Base-by-base conservation (phyloP, 1,140 invertebrate genomes). In the Arion vulgaris region DNA sequence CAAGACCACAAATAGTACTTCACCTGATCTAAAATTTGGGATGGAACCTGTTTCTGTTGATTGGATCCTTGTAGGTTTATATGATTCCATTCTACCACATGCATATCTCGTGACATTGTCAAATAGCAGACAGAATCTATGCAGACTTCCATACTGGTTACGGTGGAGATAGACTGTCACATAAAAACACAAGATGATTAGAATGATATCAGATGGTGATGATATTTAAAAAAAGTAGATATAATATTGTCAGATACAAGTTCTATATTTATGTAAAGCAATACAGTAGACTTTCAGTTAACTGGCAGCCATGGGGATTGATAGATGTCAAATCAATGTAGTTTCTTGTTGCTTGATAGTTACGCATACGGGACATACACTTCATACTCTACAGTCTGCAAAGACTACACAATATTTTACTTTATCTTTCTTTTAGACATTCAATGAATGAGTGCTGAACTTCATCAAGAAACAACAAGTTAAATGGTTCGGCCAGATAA, bases 21-120 rank as follows among this genome's bases (percentile, higher is more conserved):
- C 28, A 80, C 78, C 66, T 80, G 62, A n/a, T 71, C 62, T 15
- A 80, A n/a, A 51, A 80, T 80, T 9, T 71, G 36, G 41, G 62
- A 26, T n/a, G 78, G 36, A 9, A 51, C 45, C 26, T 80, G 78
- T 34, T 80, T 69, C 26, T 80, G 39, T 0, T 57, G 34, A n/a
- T 80, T 32, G n/a, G 66, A 69, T 49, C 38, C 41, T 19, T 36
- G 36, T 23, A 80, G 36, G 28, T 13, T 17, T 7, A 80, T 2
- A 51, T 80, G 78, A 34, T 38, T 51, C 78, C 78, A 80, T 1
- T 69, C 39, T n/a, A 53, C 49, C 2, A 80, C 26, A 2, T 71
- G 28, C n/a, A 80, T 53, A 80, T 80, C 78, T 28, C 68, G 66
- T n/a, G 36, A 41, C 78, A 71, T 57, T 0, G 78, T 71, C 1